phyloP scores from a whole-genome alignment of 2,888 invertebrate species.

The Dyspetes luteomarginatus region DNA sequence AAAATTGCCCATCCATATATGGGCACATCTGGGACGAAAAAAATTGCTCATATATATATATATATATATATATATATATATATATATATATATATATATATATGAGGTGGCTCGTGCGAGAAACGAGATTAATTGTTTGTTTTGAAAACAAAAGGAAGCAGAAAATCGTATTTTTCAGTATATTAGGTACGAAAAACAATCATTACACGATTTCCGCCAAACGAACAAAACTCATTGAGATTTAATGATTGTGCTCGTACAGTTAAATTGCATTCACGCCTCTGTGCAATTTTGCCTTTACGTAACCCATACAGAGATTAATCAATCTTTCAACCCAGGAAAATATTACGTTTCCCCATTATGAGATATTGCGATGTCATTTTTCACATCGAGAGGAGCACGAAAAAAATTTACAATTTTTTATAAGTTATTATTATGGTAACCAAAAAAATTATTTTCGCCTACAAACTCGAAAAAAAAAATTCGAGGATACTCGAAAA shows the following conservation, averaged over 20 bases:
- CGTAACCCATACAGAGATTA: constrained; percentile 29
- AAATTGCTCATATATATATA: too few species aligned
- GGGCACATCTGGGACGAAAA: too few species aligned
- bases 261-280: constrained; percentile 4
- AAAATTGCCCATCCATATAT: too few species aligned
- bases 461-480: too few species aligned
- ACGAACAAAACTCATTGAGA: neutral
- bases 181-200: neutral
- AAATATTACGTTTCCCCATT: neutral
- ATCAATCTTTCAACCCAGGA: constrained; percentile 13
- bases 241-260: neutral
- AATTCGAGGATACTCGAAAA: too few species aligned
- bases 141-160: constrained; percentile 7
- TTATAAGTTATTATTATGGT: too few species aligned
- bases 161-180: neutral
- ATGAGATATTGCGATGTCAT: neutral
- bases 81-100: too few species aligned
- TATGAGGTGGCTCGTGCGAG: constrained; percentile 57
- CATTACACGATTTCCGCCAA: neutral
- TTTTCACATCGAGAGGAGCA: neutral
- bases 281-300: constrained; percentile 7
- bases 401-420: too few species aligned
- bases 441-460: too few species aligned
- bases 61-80: too few species aligned
- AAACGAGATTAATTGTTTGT: constrained; percentile 40